Evolutionary conservation across 1,140 invertebrate genomes (phyloP), one percentile per base, ranked within the genome.

Genomic region (Branchinecta lynchi): DNA sequence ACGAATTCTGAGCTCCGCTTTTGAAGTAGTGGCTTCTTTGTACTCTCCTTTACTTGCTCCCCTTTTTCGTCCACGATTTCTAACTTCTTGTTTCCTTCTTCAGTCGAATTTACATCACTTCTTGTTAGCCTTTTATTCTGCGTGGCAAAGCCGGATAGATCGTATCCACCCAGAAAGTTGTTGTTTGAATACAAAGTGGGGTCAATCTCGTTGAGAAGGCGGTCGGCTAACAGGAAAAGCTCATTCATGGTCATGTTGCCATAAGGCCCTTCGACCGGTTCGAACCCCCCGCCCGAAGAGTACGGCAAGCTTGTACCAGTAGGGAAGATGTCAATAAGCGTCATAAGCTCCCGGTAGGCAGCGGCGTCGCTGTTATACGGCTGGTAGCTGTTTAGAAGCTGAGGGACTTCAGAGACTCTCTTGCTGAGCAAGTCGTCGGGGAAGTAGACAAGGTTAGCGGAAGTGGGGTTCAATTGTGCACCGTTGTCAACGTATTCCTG

Each of bases 401-500:
- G 51, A 6, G 51, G 17, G 17, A 60, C 51, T 60, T 60, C 51
- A 15, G 51, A 60, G 51, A 60, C 17, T 15, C 51, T 2, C 51
- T 60, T 60, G 51, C 17, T 60, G 51, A 60, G 51, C 3, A 60
- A 3, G 17, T 12, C 17, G 12, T 60, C 51, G 6, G 51, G 51
- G 17, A 60, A 60, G 51, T 60, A 60, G 17, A 60, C 51, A 2
- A 15, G 12, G 12, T 6, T 20, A 15, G 12, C 51, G 12, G 12
- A 20, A 20, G 12, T 6, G 17, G 12, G 3, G 51, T 60, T 60
- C 12, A 60, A 6, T 32, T 32, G 32, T 5, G 32, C 51, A 12
- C 65, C 46, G 10, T 67, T 46, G 43, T 69, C 69, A 15, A 69
- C 66, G 44, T 70, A 70, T 45, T 70, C 69, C 66, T 70, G 69